These are phyloP conservation scores for Micromesistius poutassou DNA, from an alignment of 2,797 vertebrate species.

Conservation along the genomic window DNA sequence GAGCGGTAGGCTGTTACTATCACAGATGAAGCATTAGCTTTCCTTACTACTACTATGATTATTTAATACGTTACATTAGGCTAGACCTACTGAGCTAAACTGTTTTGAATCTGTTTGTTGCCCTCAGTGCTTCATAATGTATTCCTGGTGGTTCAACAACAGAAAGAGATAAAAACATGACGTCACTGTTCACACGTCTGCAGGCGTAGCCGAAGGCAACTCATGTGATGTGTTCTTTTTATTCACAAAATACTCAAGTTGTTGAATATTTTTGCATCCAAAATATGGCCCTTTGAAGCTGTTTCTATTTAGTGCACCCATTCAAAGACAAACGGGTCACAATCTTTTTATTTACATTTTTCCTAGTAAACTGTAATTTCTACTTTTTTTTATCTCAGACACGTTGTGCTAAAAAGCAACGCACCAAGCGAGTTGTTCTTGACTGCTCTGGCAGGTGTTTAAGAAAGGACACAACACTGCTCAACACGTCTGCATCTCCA, in stretches of 20 bases:
- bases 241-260: neutral
- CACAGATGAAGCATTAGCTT: neutral
- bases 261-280: neutral
- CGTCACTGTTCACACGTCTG: constrained; percentile 48
- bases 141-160: constrained; percentile 48
- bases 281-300: neutral
- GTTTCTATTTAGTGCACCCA: neutral
- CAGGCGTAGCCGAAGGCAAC: constrained; percentile 49
- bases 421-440: constrained; percentile 34
- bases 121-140: constrained; percentile 62
- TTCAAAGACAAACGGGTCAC: neutral
- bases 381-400: neutral
- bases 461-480: constrained; percentile 47
- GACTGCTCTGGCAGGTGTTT: constrained; percentile 40
- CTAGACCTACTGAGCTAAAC: too few species aligned
- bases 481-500: constrained; percentile 46
- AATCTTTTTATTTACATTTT: neutral
- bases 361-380: neutral
- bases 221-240: constrained; percentile 35
- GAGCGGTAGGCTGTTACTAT: neutral
- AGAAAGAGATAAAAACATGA: constrained; percentile 50
- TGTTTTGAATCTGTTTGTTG: constrained; percentile 42
- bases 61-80: too few species aligned
- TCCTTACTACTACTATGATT: neutral
- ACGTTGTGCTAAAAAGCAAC: constrained; percentile 13